Evolutionary conservation across 2,888 invertebrate genomes (phyloP), one percentile per base, ranked within the genome.

Genomic region (Xestia rhomboidea): DNA sequence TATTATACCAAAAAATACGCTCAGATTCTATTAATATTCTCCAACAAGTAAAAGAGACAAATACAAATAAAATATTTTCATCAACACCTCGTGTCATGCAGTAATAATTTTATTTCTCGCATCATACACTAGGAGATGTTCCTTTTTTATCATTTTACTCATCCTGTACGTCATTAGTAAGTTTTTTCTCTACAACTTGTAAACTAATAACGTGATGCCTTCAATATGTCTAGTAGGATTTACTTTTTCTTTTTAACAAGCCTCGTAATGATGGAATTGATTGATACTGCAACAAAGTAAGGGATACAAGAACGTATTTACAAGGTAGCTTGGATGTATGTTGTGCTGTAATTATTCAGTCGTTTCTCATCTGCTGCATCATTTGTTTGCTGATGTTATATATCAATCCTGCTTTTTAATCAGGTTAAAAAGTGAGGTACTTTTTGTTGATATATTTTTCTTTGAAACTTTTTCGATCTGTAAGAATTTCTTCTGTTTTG

Each of bases 181-280:
- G 77, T 84, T 85, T 85, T 86, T 85, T 87, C 73, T 71, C 68
- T 24, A n/a, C 63, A 64, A 74, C 66, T 67, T 57, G 78, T 86
- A 73, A 71, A 79, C 54, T 76, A 73, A 81, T 75, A 82, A 73
- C 60, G 34, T 34, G 62, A 54, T 60, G 72, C 76, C 64, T 83
- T 80, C 76, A 76, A 76, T 86, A 38, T 64, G 68, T 87, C 76
- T 79, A 75, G 66, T 60, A 68, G n/a, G n/a, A 68, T 73, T 75
- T 82, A 30, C 64, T 74, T 80, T 74, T 83, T 81, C 70, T 69
- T 73, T 68, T 80, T 76, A 63, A 71, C 60, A 51, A 71, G 51
- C 72, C 34, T 30, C 34, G 27, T 82, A 75, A 76, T 85, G 38
- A 68, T 49, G 46, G 60, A 73, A 49, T 77, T 80, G 68, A 85